A percentile compares a stretch with the other conserved stretches of the same genome.
phyloP scores from a whole-genome alignment of 2,888 invertebrate species.

The Acanthococcus lagerstroemiae region DNA sequence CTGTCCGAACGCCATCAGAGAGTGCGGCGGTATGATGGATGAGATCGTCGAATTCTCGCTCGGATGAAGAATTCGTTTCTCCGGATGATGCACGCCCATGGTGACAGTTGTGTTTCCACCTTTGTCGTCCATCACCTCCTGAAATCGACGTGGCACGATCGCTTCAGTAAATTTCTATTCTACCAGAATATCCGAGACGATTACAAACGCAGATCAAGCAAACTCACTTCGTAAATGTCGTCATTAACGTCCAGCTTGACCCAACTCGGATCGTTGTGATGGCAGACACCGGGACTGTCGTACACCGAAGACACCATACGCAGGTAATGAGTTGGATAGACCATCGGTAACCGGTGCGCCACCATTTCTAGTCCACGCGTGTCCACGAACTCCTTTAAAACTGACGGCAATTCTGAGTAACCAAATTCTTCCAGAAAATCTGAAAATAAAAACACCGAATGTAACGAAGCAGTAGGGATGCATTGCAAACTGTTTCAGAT shows the following conservation, averaged over 20 bases:
- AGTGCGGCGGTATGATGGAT: conserved; percentile 66
- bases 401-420: conserved; percentile 23
- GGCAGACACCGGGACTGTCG: conserved; percentile 14
- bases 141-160: background rate
- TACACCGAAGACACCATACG: conserved; percentile 19
- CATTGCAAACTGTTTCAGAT: too few relatives aligned
- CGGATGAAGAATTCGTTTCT: conserved; percentile 14
- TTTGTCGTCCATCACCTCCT: conserved; percentile 24
- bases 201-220: conserved; percentile 38
- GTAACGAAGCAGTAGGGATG: background rate
- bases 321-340: conserved; percentile 43
- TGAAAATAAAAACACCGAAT: background rate
- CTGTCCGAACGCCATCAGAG: conserved; percentile 78
- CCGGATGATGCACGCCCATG: conserved; percentile 14
- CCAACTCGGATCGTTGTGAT: conserved; percentile 52
- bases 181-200: background rate
- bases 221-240: conserved; percentile 50
- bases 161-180: background rate
- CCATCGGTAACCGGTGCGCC: conserved; percentile 77
- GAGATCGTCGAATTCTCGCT: conserved; percentile 16
- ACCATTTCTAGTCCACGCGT: conserved; percentile 79
- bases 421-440: conserved; percentile 17
- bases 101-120: conserved; percentile 5
- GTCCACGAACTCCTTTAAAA: conserved; percentile 71
- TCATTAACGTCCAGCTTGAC: conserved; percentile 50